phyloP scores from a whole-genome alignment of 2,797 vertebrate genomes.

The Pantherophis vulpinus region DNA sequence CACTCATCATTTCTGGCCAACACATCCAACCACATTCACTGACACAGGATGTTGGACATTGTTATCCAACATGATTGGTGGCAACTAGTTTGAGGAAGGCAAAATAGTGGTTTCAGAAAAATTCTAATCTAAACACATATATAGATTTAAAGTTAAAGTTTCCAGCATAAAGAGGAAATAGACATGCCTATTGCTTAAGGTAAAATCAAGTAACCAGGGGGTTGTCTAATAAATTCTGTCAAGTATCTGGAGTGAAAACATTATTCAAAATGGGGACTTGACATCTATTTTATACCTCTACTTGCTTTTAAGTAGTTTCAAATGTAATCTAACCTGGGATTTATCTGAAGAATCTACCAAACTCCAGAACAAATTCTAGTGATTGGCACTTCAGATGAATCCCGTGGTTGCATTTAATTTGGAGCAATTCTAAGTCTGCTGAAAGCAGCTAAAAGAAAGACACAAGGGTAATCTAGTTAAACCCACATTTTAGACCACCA shows the following conservation, averaged over 20 bases:
- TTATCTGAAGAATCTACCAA: neutral
- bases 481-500: neutral
- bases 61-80: neutral
- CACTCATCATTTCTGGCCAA: neutral
- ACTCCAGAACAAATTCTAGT: neutral
- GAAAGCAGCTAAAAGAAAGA: neutral
- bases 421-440: neutral
- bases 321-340: neutral
- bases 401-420: neutral
- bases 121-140: constrained; percentile 30
- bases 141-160: constrained; percentile 32
- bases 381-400: neutral
- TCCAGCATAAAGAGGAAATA: constrained; percentile 47
- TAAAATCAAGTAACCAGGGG: constrained; percentile 47
- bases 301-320: neutral
- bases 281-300: neutral
- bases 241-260: neutral
- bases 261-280: neutral
- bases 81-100: neutral
- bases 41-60: neutral
- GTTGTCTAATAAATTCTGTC: constrained; percentile 39
- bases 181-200: constrained; percentile 28
- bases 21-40: neutral
- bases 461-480: neutral
- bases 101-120: neutral